A percentile compares a stretch with the other conserved stretches of the same genome.
These are phyloP conservation scores for Meloidogyne chitwoodi DNA, from an alignment of 1,140 invertebrate species.

Conservation along the genomic window DNA sequence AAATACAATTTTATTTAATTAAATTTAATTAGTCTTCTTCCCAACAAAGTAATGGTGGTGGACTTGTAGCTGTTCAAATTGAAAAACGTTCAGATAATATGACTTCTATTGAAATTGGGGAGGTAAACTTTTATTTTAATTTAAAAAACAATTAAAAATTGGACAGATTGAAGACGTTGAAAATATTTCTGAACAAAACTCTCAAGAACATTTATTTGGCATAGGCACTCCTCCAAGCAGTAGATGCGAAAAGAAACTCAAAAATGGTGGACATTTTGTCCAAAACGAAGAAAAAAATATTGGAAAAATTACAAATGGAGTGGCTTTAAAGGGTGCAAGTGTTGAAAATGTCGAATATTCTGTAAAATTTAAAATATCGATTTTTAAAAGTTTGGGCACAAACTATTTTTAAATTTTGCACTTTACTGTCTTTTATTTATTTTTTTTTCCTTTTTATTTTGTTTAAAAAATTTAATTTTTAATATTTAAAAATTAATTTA, in stretches of 20 bases:
- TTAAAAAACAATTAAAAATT: background rate
- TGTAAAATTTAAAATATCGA: background rate
- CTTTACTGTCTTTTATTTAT: background rate
- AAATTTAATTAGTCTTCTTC: too few species aligned
- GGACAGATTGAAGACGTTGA: too few species aligned
- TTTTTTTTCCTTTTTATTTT: background rate
- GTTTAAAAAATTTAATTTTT: background rate
- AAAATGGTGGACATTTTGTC: background rate
- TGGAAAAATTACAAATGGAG: background rate
- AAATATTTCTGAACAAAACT: background rate
- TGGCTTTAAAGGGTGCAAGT: background rate
- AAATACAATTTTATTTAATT: too few species aligned
- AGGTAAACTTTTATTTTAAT: background rate
- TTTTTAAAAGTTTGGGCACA: background rate
- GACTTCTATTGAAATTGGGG: conserved; percentile 13
- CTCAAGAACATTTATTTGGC: background rate
- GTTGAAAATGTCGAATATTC: background rate
- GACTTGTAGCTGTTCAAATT: conserved; percentile 4
- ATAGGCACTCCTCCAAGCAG: background rate
- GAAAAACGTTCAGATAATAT: conserved; percentile 1
- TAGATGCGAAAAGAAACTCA: background rate
- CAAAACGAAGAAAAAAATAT: too few species aligned
- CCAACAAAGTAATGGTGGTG: background rate
- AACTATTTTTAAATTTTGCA: background rate
- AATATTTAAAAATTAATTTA: background rate